Evolutionary conservation across 2,113 vertebrate species (phyloP).

Genomic region (Saimiri boliviensis): DNA sequence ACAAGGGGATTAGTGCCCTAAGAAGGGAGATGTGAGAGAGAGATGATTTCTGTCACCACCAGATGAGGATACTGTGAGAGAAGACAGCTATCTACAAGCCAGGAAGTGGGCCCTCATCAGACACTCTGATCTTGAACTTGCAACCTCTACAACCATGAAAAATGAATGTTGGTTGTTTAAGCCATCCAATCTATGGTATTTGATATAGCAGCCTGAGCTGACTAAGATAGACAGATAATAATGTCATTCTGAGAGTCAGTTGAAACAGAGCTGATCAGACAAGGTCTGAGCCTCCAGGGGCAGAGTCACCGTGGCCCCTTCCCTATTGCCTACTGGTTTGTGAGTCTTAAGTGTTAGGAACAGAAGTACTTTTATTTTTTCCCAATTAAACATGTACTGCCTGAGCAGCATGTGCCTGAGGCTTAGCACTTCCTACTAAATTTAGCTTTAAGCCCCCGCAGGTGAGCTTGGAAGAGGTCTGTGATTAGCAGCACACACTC

Average conservation of each 20-base stretch:
- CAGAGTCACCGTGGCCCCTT: not conserved
- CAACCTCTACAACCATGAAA: not conserved
- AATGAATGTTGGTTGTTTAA: not conserved
- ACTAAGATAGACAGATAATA: not conserved
- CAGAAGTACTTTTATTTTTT: slow-evolving; percentile 52
- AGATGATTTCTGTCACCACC: not conserved
- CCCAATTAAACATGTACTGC: slow-evolving; percentile 23
- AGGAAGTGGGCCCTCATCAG: not conserved
- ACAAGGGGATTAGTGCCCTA: not conserved
- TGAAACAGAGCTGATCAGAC: not conserved
- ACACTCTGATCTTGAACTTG: not conserved
- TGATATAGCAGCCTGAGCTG: not conserved
- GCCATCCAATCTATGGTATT: not conserved
- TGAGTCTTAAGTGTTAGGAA: not conserved
- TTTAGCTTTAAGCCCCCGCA: slow-evolving; percentile 37
- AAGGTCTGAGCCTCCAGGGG: not conserved
- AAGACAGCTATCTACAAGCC: not conserved
- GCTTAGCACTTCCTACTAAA: slow-evolving; percentile 53
- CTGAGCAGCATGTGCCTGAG: slow-evolving; percentile 24
- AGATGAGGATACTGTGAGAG: not conserved
- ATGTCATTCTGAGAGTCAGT: not conserved
- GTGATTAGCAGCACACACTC: not conserved
- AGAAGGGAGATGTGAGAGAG: not conserved
- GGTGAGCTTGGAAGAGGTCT: slow-evolving; percentile 40
- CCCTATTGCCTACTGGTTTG: not conserved